Percentiles rank a stretch among this genome's conserved stretches.
phyloP scores from a whole-genome alignment of 2,113 vertebrate genomes.

The Dissostichus mawsoni region DNA sequence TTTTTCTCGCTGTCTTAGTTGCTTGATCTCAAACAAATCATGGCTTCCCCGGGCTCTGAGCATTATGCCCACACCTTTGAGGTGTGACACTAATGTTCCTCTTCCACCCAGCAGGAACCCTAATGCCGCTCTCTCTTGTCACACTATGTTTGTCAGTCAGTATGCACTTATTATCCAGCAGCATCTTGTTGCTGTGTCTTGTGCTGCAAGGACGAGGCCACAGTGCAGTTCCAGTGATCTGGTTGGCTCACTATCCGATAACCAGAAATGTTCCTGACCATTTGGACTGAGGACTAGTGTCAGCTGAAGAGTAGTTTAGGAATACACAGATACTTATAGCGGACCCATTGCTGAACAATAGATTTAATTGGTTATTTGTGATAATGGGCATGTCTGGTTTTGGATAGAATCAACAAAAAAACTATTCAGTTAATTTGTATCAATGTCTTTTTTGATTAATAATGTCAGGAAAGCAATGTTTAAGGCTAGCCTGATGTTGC shows the following conservation, averaged over 20 bases:
- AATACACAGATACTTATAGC: no score
- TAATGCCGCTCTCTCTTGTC: slow-evolving; percentile 42
- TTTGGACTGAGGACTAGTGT: slow-evolving; percentile 6
- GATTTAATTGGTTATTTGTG: no score
- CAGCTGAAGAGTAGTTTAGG: not conserved
- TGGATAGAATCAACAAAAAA: no score
- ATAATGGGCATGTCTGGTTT: no score
- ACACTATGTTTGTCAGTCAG: slow-evolving; percentile 38
- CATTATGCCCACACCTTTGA: slow-evolving; percentile 58
- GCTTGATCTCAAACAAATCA: slow-evolving; percentile 38
- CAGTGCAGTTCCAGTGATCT: slow-evolving; percentile 11
- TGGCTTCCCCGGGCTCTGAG: slow-evolving; percentile 32
- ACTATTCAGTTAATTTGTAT: not conserved
- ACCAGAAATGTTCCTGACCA: slow-evolving; percentile 9
- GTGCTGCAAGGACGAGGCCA: slow-evolving; percentile 14
- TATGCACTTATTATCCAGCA: slow-evolving; percentile 22
- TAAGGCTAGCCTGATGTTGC: not conserved
- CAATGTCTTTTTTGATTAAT: not conserved
- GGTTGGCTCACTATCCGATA: slow-evolving; percentile 8
- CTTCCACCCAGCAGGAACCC: slow-evolving; percentile 42
- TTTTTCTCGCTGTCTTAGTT: slow-evolving; percentile 16
- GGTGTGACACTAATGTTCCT: slow-evolving; percentile 59
- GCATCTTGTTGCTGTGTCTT: slow-evolving; percentile 21
- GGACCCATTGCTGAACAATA: no score
- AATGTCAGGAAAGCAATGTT: not conserved